Evolutionary conservation across 2,888 invertebrate genomes (phyloP).

Genomic region (Beris chalybata): DNA sequence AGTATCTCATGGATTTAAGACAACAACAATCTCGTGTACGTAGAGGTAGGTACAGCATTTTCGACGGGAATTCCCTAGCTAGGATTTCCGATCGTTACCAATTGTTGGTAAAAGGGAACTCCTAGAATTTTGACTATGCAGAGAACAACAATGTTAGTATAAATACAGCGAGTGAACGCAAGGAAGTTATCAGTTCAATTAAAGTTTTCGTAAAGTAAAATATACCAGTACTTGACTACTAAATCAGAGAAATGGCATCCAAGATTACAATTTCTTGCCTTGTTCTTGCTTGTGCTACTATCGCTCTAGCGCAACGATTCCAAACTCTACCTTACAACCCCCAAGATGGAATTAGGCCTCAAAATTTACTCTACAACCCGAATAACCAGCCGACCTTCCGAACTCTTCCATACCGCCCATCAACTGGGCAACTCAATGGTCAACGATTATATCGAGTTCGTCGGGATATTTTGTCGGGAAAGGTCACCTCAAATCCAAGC

Average conservation of each 20-base stretch:
- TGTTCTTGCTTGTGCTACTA: conserved; percentile 7
- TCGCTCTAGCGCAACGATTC: not conserved
- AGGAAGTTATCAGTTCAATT: too few relatives aligned
- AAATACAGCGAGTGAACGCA: too few relatives aligned
- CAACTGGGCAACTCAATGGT: not conserved
- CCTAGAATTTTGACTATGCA: too few relatives aligned
- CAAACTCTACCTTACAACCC: conserved; percentile 6
- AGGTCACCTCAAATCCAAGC: conserved; percentile 42
- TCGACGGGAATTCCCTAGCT: too few relatives aligned
- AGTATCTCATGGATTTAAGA: too few relatives aligned
- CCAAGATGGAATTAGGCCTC: not conserved
- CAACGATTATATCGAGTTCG: not conserved
- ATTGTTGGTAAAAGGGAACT: too few relatives aligned
- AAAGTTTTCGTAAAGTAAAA: too few relatives aligned
- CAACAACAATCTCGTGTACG: too few relatives aligned
- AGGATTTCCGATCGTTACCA: too few relatives aligned
- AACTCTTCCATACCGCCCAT: not conserved
- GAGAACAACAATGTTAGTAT: too few relatives aligned
- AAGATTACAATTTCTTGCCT: not conserved
- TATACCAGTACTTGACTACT: too few relatives aligned
- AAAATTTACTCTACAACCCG: conserved; percentile 2
- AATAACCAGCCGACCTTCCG: not conserved
- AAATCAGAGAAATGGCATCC: conserved; percentile 7
- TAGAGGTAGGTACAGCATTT: too few relatives aligned
- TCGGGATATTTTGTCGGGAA: conserved; percentile 27